Conservation (phyloP, 1,140 invertebrate genomes). For the Drosophila ogumai region DNA sequence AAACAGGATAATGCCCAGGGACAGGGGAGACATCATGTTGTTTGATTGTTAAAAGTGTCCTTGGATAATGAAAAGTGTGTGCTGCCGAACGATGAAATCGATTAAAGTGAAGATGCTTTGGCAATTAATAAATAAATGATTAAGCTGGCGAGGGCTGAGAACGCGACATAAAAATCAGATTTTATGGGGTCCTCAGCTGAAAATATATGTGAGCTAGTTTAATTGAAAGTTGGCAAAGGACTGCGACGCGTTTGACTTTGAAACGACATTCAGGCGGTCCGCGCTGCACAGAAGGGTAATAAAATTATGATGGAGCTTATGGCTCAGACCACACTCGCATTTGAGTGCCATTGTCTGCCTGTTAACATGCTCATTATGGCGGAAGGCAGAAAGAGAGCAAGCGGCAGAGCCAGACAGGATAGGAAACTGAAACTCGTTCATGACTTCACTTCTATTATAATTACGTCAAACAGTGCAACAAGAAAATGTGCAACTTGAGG, state of each 20-base stretch:
- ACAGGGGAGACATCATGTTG: slow-evolving; percentile 56
- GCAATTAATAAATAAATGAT: slow-evolving; percentile 52
- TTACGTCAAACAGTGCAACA: slow-evolving; percentile 83
- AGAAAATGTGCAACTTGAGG: slow-evolving; percentile 81
- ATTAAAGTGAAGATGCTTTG: slow-evolving; percentile 45
- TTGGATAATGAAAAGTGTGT: slow-evolving; percentile 59
- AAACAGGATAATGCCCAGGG: slow-evolving; percentile 27
- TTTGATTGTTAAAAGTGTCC: slow-evolving; percentile 59
- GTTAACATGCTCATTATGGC: slow-evolving; percentile 83
- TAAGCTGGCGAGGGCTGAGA: slow-evolving; percentile 25
- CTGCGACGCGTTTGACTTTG: slow-evolving; percentile 64
- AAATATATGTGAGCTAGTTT: slow-evolving; percentile 55
- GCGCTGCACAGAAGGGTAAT: slow-evolving; percentile 71
- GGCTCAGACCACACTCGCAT: slow-evolving; percentile 45
- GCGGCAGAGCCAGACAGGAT: slow-evolving; percentile 25
- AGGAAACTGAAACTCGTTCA: slow-evolving; percentile 72
- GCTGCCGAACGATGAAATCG: slow-evolving; percentile 33
- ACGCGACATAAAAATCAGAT: slow-evolving; percentile 62
- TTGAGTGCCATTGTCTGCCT: slow-evolving; percentile 81
- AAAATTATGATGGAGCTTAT: slow-evolving; percentile 78
- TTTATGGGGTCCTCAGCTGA: slow-evolving; percentile 58
- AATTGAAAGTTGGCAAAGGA: slow-evolving; percentile 64
- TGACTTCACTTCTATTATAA: slow-evolving; percentile 84
- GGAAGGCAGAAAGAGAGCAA: slow-evolving; percentile 50
- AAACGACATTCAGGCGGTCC: slow-evolving; percentile 70